phyloP scores from a whole-genome alignment of 2,113 vertebrate species.

The Ptyas mucosa region DNA sequence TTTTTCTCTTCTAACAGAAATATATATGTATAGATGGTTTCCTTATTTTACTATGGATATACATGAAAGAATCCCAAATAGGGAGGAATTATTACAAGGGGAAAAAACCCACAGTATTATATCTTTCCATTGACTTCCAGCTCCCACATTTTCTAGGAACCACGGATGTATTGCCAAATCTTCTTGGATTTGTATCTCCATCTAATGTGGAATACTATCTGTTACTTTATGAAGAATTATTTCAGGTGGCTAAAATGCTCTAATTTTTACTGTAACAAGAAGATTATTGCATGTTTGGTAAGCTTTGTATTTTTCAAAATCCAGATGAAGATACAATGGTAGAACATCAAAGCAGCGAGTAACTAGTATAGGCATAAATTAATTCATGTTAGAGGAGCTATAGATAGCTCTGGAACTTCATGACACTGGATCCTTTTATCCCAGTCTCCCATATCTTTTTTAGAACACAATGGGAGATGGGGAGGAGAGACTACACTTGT shows the following conservation, averaged over 20 bases:
- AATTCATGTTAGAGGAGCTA: background rate
- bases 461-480: background rate
- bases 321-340: background rate
- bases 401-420: background rate
- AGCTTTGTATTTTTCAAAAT: background rate
- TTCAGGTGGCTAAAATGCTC: background rate
- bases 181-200: background rate
- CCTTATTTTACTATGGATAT: background rate
- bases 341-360: background rate
- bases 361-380: background rate
- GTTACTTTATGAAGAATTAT: background rate
- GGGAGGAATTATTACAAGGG: background rate
- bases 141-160: background rate
- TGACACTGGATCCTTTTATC: background rate
- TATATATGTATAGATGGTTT: background rate
- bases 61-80: background rate
- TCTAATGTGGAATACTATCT: background rate
- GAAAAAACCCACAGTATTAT: background rate
- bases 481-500: background rate
- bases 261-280: background rate
- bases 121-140: background rate
- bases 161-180: background rate
- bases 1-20: background rate
- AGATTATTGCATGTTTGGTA: background rate
- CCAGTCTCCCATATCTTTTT: background rate